Evolutionary conservation across 2,797 vertebrate species (phyloP).

Genomic region (Buphagus erythrorhynchus): DNA sequence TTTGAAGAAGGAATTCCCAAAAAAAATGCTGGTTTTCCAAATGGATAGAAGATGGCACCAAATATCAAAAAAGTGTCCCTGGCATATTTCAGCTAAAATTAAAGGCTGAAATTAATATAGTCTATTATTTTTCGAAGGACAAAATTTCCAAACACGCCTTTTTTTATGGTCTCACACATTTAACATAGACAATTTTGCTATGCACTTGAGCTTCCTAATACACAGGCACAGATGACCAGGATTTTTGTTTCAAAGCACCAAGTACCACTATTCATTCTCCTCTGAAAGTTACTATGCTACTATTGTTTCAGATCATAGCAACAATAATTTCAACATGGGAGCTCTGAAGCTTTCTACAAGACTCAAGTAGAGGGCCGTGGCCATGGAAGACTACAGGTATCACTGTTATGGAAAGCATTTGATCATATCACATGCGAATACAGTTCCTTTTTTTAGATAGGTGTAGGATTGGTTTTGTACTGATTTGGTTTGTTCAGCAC

Average conservation of each 20-base stretch:
- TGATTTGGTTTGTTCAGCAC: background rate
- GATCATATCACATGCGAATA: rapidly evolving
- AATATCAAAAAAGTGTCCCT: background rate
- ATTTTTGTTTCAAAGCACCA: background rate
- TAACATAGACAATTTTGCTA: background rate
- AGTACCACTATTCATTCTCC: background rate
- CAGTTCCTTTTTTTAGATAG: background rate
- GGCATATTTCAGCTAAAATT: background rate
- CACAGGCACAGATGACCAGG: background rate
- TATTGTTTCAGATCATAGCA: background rate
- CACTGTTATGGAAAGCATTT: background rate
- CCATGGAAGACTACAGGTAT: background rate
- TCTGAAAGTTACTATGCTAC: background rate
- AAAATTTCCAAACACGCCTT: background rate
- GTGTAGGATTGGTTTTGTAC: background rate
- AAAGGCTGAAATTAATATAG: background rate
- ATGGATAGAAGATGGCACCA: background rate
- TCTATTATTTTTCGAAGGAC: background rate
- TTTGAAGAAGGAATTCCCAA: background rate
- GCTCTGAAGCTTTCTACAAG: background rate
- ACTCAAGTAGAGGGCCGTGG: background rate
- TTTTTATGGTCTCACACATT: background rate
- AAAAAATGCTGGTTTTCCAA: background rate
- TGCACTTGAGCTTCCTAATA: background rate
- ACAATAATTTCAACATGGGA: rapidly evolving